Evolutionary conservation across 2,113 vertebrate genomes (phyloP), one percentile per base, ranked within the genome.

Genomic region (Plestiodon gilberti): DNA sequence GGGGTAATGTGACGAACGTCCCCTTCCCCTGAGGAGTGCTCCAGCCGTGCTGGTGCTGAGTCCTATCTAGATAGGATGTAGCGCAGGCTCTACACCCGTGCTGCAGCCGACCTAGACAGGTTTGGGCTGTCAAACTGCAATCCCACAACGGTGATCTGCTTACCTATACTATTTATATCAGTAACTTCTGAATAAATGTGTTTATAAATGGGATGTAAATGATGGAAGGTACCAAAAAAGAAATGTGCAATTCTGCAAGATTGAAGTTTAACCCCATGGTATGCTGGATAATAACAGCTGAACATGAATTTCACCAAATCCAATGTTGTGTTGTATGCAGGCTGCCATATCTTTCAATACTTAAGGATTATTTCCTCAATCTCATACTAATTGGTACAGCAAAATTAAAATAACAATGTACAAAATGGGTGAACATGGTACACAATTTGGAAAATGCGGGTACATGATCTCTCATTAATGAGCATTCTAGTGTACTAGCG

Each of bases 401-500:
- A 79, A 61, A 38, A 62, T 35, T 57, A 61, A n/a, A 55, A 33
- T 30, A 55, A 55, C 7, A 64, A 11, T 81, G 28, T 40, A 40
- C 17, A 81, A 59, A 48, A 2, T 13, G 9, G 40, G 40, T 48
- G 40, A 48, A 48, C 43, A 48, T 48, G 43, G 43, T 8, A 48
- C 4, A 48, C 43, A 48, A 48, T 48, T 48, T 48, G 43, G 8
- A 48, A 48, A 48, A 48, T 25, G 23, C 35, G 33, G n/a, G 48
- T 13, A 28, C 43, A 48, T 48, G 43, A 48, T 48, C 25, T 70
- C 23, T 59, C 38, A 85, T 84, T 71, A 64, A 80, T 48, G 43
- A 40, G 86, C 90, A 35, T 88, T 93, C 90, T 88, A 83, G 62
- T 89, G 69, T 90, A 89, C 93, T 89, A 87, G 78, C 62, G 91